Evolutionary conservation across 2,888 invertebrate species (phyloP), one percentile per base, ranked within the genome.

Genomic region (Therioaphis trifolii): DNA sequence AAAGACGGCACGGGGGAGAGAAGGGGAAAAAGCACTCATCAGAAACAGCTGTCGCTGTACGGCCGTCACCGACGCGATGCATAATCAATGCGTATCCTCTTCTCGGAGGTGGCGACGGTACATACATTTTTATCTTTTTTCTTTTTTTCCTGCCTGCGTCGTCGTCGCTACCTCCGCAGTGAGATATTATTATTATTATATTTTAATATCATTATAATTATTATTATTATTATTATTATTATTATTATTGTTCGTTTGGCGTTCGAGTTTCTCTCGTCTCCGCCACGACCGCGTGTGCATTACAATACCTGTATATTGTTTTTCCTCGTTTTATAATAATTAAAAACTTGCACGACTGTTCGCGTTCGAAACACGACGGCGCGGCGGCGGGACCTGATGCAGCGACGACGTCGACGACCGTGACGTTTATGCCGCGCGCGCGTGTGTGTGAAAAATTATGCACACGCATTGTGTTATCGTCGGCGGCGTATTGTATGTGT

Each of bases 371-470:
- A 46, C 46, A 46, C 9, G 2, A 55, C 3, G 3, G 7, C 12
- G 11, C 24, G 12, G 12, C 24, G 12, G 12, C 58, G 46, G 7
- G 7, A 7, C 35, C 46, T 15, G 46, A 4, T 11, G 52, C 58
- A 11, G 18, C 12, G 58, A 2, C 58, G 24, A 74, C 40, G 46
- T 63, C 21, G 21, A 12, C 27, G 61, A 46, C n/a, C n/a, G n/a
- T 35, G 63, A 63, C 76, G 71, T 49, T 46, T 24, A 43, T 58
- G 21, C 21, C 21, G 58, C 68, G 15, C 52, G 12, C 52, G 29
- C 35, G 55, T 55, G 40, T 52, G 21, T 52, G 52, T 66, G 49
- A 77, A 77, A 77, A 77, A 66, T 77, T 66, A 77, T 77, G 27
- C 76, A 63, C 61, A 40, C 43, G 77, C 63, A 49, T 49, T 66